Conservation (phyloP, 2,113 vertebrate species). For the Pseudopipra pipra region DNA sequence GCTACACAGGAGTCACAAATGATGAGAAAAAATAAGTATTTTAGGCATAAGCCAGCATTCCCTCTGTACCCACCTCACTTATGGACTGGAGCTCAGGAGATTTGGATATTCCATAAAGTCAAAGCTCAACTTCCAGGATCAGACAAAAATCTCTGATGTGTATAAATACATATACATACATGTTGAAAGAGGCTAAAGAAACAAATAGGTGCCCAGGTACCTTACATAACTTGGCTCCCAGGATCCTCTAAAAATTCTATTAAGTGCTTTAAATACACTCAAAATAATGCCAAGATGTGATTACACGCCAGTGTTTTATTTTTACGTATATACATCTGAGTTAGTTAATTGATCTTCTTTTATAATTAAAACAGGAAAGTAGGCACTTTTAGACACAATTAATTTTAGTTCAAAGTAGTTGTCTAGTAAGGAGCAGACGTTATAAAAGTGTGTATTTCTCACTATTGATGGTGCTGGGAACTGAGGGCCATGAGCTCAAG, state of each 20-base stretch:
- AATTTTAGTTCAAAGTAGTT: background rate
- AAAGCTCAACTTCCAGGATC: background rate
- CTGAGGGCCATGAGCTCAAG: background rate
- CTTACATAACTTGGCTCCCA: background rate
- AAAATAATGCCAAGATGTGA: background rate
- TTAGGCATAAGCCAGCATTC: background rate
- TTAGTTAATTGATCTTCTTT: background rate
- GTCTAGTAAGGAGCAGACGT: background rate
- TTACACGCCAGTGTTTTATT: background rate
- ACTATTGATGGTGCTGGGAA: accelerated
- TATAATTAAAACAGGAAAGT: background rate
- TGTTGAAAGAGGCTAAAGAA: background rate
- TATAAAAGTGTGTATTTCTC: background rate
- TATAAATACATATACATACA: background rate
- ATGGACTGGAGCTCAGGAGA: background rate
- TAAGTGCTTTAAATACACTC: background rate
- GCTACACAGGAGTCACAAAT: background rate
- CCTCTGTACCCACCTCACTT: background rate
- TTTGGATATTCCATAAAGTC: background rate
- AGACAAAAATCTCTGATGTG: background rate
- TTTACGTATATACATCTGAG: background rate
- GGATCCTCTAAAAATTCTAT: background rate
- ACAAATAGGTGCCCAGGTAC: background rate
- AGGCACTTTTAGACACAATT: background rate
- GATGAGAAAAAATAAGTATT: background rate